Evolutionary conservation across 1,140 invertebrate genomes (phyloP).

Genomic region (Cherax destructor): DNA sequence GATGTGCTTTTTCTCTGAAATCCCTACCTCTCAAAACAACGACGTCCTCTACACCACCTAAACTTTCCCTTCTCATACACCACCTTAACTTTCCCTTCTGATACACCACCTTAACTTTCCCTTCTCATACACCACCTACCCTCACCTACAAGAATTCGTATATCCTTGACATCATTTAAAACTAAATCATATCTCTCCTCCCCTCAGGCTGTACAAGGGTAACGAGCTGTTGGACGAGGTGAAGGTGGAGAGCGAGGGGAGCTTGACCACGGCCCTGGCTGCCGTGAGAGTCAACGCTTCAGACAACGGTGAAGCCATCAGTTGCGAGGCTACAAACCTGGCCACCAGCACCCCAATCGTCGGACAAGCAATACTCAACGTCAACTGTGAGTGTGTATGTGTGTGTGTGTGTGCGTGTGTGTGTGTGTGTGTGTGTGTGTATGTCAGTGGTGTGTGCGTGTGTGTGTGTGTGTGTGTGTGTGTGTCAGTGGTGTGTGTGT

Average conservation of each 20-base stretch:
- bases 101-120: neutral
- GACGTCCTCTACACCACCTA: neutral
- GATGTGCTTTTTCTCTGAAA: too few relatives aligned
- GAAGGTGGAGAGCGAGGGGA: conserved; percentile 21
- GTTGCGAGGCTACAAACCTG: conserved; percentile 38
- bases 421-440: too few relatives aligned
- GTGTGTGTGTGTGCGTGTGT: neutral
- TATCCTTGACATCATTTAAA: too few relatives aligned
- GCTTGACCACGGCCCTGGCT: conserved; percentile 27
- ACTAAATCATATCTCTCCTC: too few relatives aligned
- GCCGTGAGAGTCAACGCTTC: conserved; percentile 35
- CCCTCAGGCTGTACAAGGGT: conserved; percentile 46
- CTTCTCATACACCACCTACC: too few relatives aligned
- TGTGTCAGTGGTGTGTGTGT: too few relatives aligned
- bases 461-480: too few relatives aligned
- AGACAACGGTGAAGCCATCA: conserved; percentile 35
- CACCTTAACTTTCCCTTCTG: too few relatives aligned
- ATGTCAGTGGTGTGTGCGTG: too few relatives aligned
- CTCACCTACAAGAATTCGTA: too few relatives aligned
- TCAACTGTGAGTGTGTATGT: conserved; percentile 28
- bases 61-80: too few relatives aligned
- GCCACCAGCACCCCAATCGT: conserved; percentile 36
- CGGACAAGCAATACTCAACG: conserved; percentile 22
- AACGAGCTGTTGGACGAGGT: conserved; percentile 13
- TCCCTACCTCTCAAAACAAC: too few relatives aligned